Evolutionary conservation across 2,888 invertebrate species (phyloP).

Genomic region (Lampropteryx suffumata): DNA sequence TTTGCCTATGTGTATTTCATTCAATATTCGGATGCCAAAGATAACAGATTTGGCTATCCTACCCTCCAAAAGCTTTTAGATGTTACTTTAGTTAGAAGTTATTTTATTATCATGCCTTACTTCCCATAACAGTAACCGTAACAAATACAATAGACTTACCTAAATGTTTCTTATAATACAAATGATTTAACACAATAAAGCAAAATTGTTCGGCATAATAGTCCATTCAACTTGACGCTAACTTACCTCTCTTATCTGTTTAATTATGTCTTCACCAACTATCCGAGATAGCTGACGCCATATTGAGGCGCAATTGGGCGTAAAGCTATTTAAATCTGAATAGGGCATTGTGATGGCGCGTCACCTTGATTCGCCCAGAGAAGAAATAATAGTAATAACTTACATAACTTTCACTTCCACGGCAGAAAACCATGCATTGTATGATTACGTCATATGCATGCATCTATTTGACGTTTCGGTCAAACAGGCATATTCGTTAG

Average conservation of each 20-base stretch:
- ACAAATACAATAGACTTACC: background rate
- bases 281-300: conserved; percentile 67
- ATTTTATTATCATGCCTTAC: too few species aligned
- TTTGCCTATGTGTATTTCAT: too few species aligned
- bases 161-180: conserved; percentile 6
- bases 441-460: too few species aligned
- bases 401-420: conserved; percentile 5
- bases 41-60: too few species aligned
- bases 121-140: background rate
- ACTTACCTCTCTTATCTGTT: conserved; percentile 63
- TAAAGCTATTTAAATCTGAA: conserved; percentile 83
- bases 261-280: conserved; percentile 72
- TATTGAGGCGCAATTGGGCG: conserved; percentile 81
- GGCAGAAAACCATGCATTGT: background rate
- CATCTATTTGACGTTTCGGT: too few species aligned
- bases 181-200: conserved; percentile 36
- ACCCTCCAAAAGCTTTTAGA: too few species aligned
- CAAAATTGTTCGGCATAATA: conserved; percentile 26
- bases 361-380: conserved; percentile 74
- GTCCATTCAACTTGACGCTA: conserved; percentile 42
- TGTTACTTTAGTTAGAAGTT: too few species aligned
- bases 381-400: conserved; percentile 20
- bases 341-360: conserved; percentile 79
- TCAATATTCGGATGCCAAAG: too few species aligned
- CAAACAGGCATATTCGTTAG: too few species aligned